Base-by-base conservation (phyloP, 2,797 vertebrate species). In the Bradypodion ventrale region DNA sequence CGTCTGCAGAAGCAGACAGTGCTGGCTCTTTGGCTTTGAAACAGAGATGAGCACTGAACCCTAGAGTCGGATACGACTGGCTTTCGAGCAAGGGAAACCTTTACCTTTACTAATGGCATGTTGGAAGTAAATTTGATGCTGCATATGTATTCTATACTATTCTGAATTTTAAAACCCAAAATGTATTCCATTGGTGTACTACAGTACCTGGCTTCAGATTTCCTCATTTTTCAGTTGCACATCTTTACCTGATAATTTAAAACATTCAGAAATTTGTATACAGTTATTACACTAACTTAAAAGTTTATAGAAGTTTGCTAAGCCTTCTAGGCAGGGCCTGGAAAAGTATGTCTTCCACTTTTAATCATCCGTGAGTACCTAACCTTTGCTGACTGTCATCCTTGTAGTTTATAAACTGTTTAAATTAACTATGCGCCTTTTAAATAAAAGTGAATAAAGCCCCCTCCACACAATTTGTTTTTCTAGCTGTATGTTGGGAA, bases 351-450 rank as follows among this genome's bases (percentile, higher is more conserved):
- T 75, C 62, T 75, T 37, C 5, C 56, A n/a, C 9, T 83, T 66
- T 37, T 49, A 65, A 7, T 52, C 19, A 25, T 35, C 80, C 73
- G 27, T 78, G 73, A 35, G 89, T 87, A 82, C 88, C 78, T 78
- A 29, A 78, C 60, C 84, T 90, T 66, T 82, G 90, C 73, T n/a
- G 80, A 73, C 84, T 93, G 40, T 84, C 75, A 77, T 87, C 83
- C 89, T 83, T 62, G 83, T 89, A 62, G 19, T 1, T 25, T 35
- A 65, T 49, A 37, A 23, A 44, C 2, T 35, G 35, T 46, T 32
- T 60, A 35, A 23, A 52, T 16, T 23, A 40, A 68, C 68, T 65
- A 32, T 4, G 2, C 29, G 60, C 13, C 27, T 69, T 77, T 70
- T 16, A 35, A 8, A 60, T 35, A 68, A 83, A 68, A 59, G 23